These are phyloP conservation scores for Pampus argenteus DNA, from an alignment of 2,797 vertebrate genomes.

Conservation along the genomic window DNA sequence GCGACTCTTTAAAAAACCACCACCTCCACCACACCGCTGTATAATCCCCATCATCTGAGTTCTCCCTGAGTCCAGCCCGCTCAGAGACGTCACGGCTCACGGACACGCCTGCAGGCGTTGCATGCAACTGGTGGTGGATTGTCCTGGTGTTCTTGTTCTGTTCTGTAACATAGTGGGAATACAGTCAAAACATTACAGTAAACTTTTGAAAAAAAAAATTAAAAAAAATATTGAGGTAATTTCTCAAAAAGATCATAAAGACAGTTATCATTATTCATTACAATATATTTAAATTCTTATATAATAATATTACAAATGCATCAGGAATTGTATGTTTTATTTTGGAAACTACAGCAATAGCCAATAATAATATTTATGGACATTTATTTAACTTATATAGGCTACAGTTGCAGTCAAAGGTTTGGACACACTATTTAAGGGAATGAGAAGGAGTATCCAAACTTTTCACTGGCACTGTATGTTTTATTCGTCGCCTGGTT, in stretches of 20 bases:
- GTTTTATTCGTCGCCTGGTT: no score
- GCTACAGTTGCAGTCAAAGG: no score
- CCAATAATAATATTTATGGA: no score
- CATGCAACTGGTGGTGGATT: slow-evolving; percentile 50
- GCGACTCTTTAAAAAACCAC: slow-evolving; percentile 50
- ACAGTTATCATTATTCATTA: no score
- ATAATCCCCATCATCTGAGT: slow-evolving; percentile 73
- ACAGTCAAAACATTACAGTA: not conserved
- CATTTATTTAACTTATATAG: no score
- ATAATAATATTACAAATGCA: not conserved
- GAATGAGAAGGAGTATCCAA: no score
- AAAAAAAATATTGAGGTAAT: no score
- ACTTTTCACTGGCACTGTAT: no score
- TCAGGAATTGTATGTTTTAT: not conserved
- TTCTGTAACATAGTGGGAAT: not conserved
- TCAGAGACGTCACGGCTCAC: slow-evolving; percentile 73
- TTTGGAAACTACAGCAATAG: no score
- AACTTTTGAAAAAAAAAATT: not conserved
- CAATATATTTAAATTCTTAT: no score
- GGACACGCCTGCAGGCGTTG: slow-evolving; percentile 67
- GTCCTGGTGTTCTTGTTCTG: not conserved
- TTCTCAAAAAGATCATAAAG: no score
- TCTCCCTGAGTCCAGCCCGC: slow-evolving; percentile 75
- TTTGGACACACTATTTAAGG: no score
- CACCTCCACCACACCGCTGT: slow-evolving; percentile 53